phyloP scores from a whole-genome alignment of 2,797 vertebrate species.

The Chloroceryle amazona region DNA sequence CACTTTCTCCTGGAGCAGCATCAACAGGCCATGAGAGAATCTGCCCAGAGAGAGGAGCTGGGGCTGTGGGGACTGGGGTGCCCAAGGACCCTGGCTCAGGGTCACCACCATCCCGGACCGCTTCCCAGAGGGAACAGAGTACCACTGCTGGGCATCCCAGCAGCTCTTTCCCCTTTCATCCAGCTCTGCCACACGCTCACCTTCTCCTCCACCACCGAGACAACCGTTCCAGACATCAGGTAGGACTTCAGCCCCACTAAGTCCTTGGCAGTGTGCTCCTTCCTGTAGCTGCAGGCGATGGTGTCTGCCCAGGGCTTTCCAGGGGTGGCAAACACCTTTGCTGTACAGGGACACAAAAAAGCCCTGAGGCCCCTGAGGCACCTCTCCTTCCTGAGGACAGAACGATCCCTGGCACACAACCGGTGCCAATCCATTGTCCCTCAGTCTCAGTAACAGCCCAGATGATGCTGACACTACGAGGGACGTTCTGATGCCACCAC shows the following conservation, averaged over 20 bases:
- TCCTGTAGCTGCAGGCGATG: conserved; percentile 79
- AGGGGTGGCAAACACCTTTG: conserved; percentile 75
- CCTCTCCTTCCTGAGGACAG: neutral
- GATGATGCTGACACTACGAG: rapidly evolving
- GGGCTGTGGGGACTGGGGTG: neutral
- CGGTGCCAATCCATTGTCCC: neutral
- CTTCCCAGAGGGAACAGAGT: neutral
- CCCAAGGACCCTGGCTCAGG: rapidly evolving
- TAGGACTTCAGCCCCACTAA: conserved; percentile 85
- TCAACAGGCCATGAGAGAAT: conserved; percentile 82
- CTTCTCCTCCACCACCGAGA: conserved; percentile 88
- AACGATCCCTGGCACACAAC: rapidly evolving
- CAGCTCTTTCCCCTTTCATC: neutral
- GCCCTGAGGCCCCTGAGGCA: neutral
- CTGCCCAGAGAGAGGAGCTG: conserved; percentile 56
- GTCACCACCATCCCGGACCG: neutral
- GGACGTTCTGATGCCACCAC: neutral
- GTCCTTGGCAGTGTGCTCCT: conserved; percentile 69
- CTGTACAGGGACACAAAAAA: conserved; percentile 45
- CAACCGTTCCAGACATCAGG: conserved; percentile 78
- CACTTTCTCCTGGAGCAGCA: conserved; percentile 22
- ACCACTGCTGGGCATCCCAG: neutral
- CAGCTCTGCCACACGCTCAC: conserved; percentile 50
- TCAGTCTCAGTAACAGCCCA: neutral
- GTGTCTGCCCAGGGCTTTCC: conserved; percentile 80